A percentile compares a stretch with the other conserved stretches of the same genome.
Conservation (phyloP, 2,113 vertebrate species). For the Mormoops blainvillei region DNA sequence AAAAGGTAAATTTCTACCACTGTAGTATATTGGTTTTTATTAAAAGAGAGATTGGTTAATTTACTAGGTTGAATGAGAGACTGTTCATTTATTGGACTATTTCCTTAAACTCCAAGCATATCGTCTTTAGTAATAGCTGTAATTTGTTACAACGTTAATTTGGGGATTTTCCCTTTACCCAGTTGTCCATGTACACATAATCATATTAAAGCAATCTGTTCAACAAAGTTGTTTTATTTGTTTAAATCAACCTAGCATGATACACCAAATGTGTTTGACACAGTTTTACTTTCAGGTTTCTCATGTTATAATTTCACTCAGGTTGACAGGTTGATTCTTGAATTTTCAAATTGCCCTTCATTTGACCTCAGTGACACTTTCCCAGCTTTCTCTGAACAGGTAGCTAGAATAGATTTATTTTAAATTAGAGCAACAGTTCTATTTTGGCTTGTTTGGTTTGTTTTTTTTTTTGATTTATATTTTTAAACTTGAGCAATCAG, state of each 20-base stretch:
- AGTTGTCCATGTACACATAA: constrained; percentile 80
- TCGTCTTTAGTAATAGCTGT: constrained; percentile 66
- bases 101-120: constrained; percentile 65
- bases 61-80: constrained; percentile 52
- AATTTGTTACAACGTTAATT: constrained; percentile 68
- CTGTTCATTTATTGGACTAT: constrained; percentile 55
- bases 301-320: constrained; percentile 6
- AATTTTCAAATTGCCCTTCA: constrained; percentile 23
- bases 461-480: not conserved
- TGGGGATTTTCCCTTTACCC: constrained; percentile 69
- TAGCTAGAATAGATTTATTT: not conserved
- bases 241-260: constrained; percentile 81
- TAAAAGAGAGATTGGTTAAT: constrained; percentile 63
- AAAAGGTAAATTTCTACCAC: constrained; percentile 48
- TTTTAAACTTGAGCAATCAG: not conserved
- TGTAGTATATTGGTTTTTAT: constrained; percentile 75
- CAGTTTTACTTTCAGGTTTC: constrained; percentile 69
- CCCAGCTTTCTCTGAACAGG: not conserved
- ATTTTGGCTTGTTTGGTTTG: not conserved
- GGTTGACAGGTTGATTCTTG: not conserved
- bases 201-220: constrained; percentile 72
- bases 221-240: constrained; percentile 78
- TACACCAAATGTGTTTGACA: constrained; percentile 81
- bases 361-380: not conserved
- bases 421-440: not conserved